Evolutionary conservation across 2,797 vertebrate species (phyloP).

Genomic region (Petrocephalus schoutedeni): DNA sequence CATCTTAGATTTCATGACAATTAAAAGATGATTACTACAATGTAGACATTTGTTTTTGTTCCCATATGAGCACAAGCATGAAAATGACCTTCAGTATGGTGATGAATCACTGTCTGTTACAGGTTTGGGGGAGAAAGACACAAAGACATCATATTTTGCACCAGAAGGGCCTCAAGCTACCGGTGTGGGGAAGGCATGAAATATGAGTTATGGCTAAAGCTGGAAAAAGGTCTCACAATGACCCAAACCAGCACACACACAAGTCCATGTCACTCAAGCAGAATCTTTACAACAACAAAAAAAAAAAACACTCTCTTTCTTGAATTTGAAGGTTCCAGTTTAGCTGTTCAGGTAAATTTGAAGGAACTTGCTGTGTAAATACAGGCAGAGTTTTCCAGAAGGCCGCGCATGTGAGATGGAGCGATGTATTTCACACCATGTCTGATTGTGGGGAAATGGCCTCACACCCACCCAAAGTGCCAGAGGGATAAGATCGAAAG

Average conservation of each 20-base stretch:
- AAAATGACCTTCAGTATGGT: neutral
- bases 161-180: constrained; percentile 20
- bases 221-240: neutral
- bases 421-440: neutral
- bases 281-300: neutral
- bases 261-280: neutral
- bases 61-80: neutral
- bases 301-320: neutral
- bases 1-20: neutral
- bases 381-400: neutral
- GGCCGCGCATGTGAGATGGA: neutral
- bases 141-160: neutral
- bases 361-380: neutral
- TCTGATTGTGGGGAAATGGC: neutral
- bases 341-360: neutral
- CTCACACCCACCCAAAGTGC: neutral
- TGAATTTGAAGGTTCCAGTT: neutral
- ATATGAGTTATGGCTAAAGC: neutral
- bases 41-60: neutral
- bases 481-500: neutral
- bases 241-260: neutral
- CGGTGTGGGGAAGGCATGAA: neutral
- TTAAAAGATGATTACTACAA: neutral
- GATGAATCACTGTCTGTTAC: neutral
- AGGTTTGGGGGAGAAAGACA: neutral